Evolutionary conservation across 30 jellyfish, hydroid and myxozoan genomes (phyloP).

Genomic region (Hydractinia echinata): DNA sequence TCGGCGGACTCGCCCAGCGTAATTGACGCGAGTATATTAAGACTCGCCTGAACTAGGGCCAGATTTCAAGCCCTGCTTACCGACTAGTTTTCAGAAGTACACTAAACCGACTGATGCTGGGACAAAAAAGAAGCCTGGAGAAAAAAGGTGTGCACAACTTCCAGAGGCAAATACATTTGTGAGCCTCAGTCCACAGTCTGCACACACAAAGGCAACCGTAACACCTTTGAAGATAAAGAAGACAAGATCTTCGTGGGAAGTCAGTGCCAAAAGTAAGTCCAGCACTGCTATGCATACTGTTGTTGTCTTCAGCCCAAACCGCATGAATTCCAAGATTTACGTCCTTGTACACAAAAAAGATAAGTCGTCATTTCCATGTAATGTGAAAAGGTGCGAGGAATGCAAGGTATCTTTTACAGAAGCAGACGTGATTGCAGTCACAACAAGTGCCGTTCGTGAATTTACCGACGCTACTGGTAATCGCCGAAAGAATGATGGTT

Average conservation of each 20-base stretch:
- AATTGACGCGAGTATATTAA: too few relatives aligned
- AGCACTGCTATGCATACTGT: neutral
- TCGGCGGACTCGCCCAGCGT: too few relatives aligned
- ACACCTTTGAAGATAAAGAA: slow-evolving; percentile 19
- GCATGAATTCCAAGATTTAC: slow-evolving; percentile 12
- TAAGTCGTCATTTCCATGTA: too few relatives aligned
- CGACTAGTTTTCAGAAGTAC: slow-evolving; percentile 26
- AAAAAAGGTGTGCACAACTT: slow-evolving; percentile 33
- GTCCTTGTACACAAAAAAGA: too few relatives aligned
- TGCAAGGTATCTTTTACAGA: too few relatives aligned
- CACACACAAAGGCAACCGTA: neutral
- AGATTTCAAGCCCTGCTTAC: too few relatives aligned
- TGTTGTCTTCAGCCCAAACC: slow-evolving; percentile 20
- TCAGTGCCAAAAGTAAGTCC: slow-evolving; percentile 9
- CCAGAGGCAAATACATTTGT: slow-evolving; percentile 37
- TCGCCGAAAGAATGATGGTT: slow-evolving; percentile 21
- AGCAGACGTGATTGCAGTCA: too few relatives aligned
- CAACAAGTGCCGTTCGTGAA: slow-evolving; percentile 39
- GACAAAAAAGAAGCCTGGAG: slow-evolving; percentile 34
- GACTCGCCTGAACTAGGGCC: too few relatives aligned
- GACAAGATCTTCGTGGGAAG: neutral
- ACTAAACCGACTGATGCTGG: slow-evolving; percentile 53
- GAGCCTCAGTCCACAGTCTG: neutral
- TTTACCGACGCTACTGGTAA: slow-evolving; percentile 43
- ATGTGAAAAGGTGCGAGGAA: too few relatives aligned